Conservation (phyloP, 2,888 invertebrate genomes). For the Lacanobia oleracea region DNA sequence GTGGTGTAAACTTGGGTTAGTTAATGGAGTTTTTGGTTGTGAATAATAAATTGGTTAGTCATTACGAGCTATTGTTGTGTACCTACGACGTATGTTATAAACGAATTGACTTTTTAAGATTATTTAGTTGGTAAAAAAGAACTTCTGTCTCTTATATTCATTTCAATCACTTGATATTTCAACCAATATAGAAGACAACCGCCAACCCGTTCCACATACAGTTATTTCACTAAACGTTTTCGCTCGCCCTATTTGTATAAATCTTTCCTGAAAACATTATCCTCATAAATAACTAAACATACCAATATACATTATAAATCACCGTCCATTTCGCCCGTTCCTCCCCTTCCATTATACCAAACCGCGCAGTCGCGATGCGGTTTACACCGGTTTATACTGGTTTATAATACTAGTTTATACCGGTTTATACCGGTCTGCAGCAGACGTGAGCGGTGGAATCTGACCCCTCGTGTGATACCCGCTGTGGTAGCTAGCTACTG, state of each 20-base stretch:
- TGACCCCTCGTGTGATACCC: constrained; percentile 10
- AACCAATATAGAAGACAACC: not conserved
- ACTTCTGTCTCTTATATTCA: not conserved
- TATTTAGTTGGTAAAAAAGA: not conserved
- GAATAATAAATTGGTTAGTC: not conserved
- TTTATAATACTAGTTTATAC: constrained; percentile 20
- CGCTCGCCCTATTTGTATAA: constrained; percentile 15
- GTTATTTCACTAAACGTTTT: constrained; percentile 12
- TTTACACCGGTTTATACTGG: constrained; percentile 5
- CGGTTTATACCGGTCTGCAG: constrained; percentile 11
- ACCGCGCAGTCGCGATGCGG: constrained; percentile 36
- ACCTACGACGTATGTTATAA: not conserved
- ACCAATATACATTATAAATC: constrained; percentile 28
- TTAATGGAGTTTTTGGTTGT: not conserved
- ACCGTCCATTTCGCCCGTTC: constrained; percentile 40
- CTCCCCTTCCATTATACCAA: constrained; percentile 44
- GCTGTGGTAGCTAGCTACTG: not conserved
- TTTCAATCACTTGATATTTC: not conserved
- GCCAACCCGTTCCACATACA: not conserved
- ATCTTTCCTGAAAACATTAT: constrained; percentile 24
- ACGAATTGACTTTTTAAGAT: not conserved
- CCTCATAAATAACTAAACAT: constrained; percentile 44
- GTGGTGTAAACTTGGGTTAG: constrained; percentile 1
- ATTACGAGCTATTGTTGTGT: not conserved
- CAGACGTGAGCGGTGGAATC: constrained; percentile 24